Conservation (phyloP, 23 tunicate species). For the Aplidium turbinatum region DNA sequence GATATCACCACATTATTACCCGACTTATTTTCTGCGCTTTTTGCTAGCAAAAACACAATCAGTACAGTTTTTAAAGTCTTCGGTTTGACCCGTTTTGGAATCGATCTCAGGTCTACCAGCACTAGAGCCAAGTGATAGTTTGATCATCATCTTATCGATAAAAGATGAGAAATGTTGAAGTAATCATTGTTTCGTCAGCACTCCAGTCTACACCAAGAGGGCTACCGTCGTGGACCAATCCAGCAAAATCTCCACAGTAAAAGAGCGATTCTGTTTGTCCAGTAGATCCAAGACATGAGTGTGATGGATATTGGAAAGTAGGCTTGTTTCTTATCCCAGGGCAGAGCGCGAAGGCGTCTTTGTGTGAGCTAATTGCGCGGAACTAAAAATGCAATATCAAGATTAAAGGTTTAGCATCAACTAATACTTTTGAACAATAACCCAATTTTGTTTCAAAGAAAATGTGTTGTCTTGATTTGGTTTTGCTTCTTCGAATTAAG, state of each 20-base stretch:
- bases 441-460: too few relatives aligned
- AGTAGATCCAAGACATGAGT: constrained; percentile 15
- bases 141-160: constrained; percentile 14
- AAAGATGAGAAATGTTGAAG: constrained; percentile 12
- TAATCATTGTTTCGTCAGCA: constrained; percentile 6
- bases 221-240: background rate
- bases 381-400: constrained; percentile 15
- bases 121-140: too few relatives aligned
- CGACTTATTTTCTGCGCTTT: too few relatives aligned
- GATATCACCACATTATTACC: too few relatives aligned
- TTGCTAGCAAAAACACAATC: too few relatives aligned
- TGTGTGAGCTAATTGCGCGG: constrained; percentile 6
- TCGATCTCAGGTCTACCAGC: too few relatives aligned
- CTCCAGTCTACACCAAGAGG: constrained; percentile 3
- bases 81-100: too few relatives aligned
- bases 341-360: constrained; percentile 22
- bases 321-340: background rate
- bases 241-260: background rate
- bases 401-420: too few relatives aligned
- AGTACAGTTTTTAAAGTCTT: too few relatives aligned
- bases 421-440: too few relatives aligned
- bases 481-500: too few relatives aligned
- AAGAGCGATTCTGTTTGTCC: background rate
- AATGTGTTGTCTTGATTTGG: too few relatives aligned
- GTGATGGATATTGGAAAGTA: background rate